A percentile compares a stretch with the other conserved stretches of the same genome.
Conservation (phyloP, 1,140 invertebrate genomes). For the Melitaea cinxia region DNA sequence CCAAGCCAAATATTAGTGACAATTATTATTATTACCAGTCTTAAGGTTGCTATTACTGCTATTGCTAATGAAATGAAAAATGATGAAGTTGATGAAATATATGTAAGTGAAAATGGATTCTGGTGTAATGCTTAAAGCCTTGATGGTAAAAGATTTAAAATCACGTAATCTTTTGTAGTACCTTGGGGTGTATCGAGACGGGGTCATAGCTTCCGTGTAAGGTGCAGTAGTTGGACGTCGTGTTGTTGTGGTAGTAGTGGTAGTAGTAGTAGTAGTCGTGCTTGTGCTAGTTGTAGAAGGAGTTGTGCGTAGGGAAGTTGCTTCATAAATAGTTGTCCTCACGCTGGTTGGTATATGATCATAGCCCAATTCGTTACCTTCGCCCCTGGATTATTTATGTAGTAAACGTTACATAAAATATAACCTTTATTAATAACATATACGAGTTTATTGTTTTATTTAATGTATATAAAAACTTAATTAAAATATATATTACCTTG, state of each 20-base stretch:
- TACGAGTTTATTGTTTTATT: slow-evolving; percentile 7
- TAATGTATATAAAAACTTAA: neutral
- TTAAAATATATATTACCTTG: slow-evolving; percentile 65
- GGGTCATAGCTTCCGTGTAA: slow-evolving; percentile 75
- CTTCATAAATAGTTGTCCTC: slow-evolving; percentile 75
- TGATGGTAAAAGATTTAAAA: slow-evolving; percentile 46
- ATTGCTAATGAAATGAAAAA: slow-evolving; percentile 21
- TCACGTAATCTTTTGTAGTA: slow-evolving; percentile 81
- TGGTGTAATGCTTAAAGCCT: slow-evolving; percentile 54
- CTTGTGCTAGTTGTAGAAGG: slow-evolving; percentile 74
- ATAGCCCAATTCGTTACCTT: slow-evolving; percentile 82
- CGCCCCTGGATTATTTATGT: slow-evolving; percentile 70
- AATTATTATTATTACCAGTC: slow-evolving; percentile 44
- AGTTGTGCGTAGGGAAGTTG: slow-evolving; percentile 71
- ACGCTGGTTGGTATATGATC: slow-evolving; percentile 76
- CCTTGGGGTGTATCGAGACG: slow-evolving; percentile 80
- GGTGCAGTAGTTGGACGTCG: slow-evolving; percentile 76
- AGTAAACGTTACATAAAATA: slow-evolving; percentile 24
- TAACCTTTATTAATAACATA: neutral
- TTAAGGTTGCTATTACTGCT: slow-evolving; percentile 49
- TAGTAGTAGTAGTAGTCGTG: slow-evolving; percentile 71
- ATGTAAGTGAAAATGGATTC: slow-evolving; percentile 36
- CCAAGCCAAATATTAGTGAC: slow-evolving; percentile 39
- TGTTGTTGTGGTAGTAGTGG: slow-evolving; percentile 66
- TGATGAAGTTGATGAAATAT: slow-evolving; percentile 3